Evolutionary conservation across 2,797 vertebrate genomes (phyloP), one percentile per base, ranked within the genome.

Genomic region (Cygnus olor): DNA sequence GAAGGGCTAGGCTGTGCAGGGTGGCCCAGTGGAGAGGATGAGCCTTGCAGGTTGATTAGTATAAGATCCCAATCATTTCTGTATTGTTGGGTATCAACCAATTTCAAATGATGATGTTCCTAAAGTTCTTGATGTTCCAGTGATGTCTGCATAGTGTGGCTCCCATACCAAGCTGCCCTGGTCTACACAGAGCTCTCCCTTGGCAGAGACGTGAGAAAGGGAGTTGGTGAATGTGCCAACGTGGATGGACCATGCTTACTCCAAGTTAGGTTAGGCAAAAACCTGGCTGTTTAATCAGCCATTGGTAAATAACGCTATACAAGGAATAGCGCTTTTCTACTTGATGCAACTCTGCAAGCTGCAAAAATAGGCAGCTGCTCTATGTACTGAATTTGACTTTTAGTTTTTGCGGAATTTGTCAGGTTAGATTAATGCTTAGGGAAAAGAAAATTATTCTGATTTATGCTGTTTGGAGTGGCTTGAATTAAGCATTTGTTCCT

Each of bases 401-500:
- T 36, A 42, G 32, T 42, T 27, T 69, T 89, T 77, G 49, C 47
- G 47, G 61, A 65, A 80, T 54, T 66, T 72, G 11, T 85, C 61
- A 56, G 47, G 73, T 85, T 90, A 89, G 51, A 65, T 18, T 70
- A 13, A 60, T 3, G 7, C 66, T 82, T 51, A 71, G 77, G 40
- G 53, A 30, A 65, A 65, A 91, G 28, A 69, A 84, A 82, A 53
- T 34, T 1, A 6, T 85, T 84, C 73, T 63, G 44, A 27, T n/a
- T 36, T 12, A 27, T 15, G 16, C 80, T 45, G 3, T 34, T 80
- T 93, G 81, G 71, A 87, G 73, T 16, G 51, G 21, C 57, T 88
- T 89, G 76, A 95, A 89, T 54, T 82, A 58, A 95, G 20, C 27
- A 5, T 30, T 76, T 88, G 47, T 80, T 92, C 38, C 87, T 84